Base-by-base conservation (phyloP, 2,113 vertebrate genomes). In the Xenus cinereus region DNA sequence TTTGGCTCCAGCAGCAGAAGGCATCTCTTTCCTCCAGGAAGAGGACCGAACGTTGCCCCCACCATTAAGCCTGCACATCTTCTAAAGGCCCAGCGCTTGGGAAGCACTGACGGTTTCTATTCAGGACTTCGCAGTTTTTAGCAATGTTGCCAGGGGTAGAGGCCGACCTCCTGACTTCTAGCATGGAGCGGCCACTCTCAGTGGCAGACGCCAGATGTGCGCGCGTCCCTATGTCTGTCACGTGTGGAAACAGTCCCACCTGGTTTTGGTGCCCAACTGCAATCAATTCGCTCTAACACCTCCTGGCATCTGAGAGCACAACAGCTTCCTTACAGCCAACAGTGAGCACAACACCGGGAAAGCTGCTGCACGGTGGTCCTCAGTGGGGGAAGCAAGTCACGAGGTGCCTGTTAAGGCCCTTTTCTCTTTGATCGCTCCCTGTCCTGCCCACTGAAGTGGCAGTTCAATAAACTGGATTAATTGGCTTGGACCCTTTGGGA, bases 151-250 rank as follows among this genome's bases (percentile, higher is more conserved):
- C 37, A 67, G 27, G 20, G 77, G 41, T 26, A 53, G 53, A 13
- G 48, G 27, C 7, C 14, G 33, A 24, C 27, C 30, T 68, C 45
- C 30, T 32, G 30, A 68, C 30, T 84, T 78, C 27, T 5, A 56
- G 62, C 46, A 51, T 0, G 3, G 27, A 35, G 32, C 0, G 0
- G 67, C 26, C 16, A 37, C 46, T 63, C 17, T 43, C 19, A 24
- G 35, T 28, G 59, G 33, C 56, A 89, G 27, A 35, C 56, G 50
- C 23, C 71, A 84, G 63, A 63, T 12, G 10, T 7, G 7, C 18
- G 7, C 0, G 0, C 0, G 4, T 63, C 46, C 63, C 53, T 69
- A 4, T n/a, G 20, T 16, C 37, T n/a, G 20, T 16, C 37, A 20
- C 26, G 23, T 0, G 0, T 27, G 48, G 66, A 46, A 87, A 82